These are phyloP conservation scores for Barbus barbus DNA, from an alignment of 2,113 vertebrate species.

Conservation along the genomic window DNA sequence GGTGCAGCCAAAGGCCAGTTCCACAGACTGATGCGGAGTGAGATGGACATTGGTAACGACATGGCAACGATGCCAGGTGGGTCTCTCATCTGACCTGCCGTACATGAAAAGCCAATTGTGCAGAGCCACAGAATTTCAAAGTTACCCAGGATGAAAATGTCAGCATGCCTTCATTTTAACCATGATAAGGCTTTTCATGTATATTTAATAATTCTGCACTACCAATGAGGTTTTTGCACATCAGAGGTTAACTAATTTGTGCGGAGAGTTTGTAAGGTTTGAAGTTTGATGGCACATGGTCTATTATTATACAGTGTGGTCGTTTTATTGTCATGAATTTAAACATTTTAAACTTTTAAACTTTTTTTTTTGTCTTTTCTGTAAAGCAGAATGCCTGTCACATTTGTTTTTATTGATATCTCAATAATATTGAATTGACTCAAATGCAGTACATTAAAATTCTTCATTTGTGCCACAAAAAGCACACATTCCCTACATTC, in stretches of 20 bases:
- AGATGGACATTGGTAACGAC: not conserved
- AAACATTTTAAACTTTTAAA: no score
- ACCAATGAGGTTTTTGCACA: not conserved
- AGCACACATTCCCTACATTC: not conserved
- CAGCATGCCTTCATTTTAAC: constrained; percentile 9
- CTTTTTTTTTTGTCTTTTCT: not conserved
- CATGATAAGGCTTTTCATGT: not conserved
- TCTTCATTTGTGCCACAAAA: not conserved
- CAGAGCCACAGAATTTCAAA: not conserved
- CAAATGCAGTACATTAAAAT: not conserved
- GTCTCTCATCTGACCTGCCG: constrained; percentile 11
- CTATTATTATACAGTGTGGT: not conserved
- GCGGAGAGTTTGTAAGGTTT: not conserved
- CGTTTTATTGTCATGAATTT: not conserved
- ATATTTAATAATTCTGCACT: not conserved
- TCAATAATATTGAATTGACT: not conserved
- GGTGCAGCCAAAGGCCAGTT: not conserved
- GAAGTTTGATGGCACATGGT: not conserved
- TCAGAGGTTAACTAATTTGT: not conserved
- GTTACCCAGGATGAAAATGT: constrained; percentile 6
- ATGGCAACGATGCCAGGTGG: constrained; percentile 2
- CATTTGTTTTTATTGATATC: not conserved
- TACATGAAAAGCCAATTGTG: not conserved
- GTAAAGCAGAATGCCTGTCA: not conserved
- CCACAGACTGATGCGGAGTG: constrained; percentile 12